Base-by-base conservation (phyloP, 2,797 vertebrate species). In the Tadarida brasiliensis region DNA sequence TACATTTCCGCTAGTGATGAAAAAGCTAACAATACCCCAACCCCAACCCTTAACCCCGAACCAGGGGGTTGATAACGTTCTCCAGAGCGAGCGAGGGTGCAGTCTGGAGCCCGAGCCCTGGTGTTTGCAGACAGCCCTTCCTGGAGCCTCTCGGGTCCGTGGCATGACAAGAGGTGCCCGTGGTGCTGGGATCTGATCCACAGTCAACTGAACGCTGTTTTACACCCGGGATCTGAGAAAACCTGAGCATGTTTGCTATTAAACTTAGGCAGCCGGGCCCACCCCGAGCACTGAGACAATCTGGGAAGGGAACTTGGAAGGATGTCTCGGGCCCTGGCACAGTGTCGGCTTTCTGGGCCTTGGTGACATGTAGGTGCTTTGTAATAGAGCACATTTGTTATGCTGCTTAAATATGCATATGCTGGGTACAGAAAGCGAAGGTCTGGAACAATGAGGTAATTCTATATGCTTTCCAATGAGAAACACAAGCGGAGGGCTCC, bases 371-470 rank as follows among this genome's bases (percentile, higher is more conserved):
- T 96, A 97, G 96, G 73, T 93, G 94, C 96, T 97, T 92, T 94
- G 92, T 89, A 98, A 97, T 88, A 88, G 63, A 98, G 92, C 87
- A 90, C 94, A 97, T 98, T 98, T 17, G 88, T 96, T 98, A 97
- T 98, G 96, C 93, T 98, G 94, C 49, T 98, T 98, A 98, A 97
- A 83, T 92, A 96, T 96, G 44, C 70, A 96, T 49, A 7, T 61
- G 30, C 87, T 97, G 97, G 97, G 95, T 97, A 97, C 57, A 96
- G 76, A 1, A 15, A 98, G 77, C 93, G 98, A 98, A 92, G 98
- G 96, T 98, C 97, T 98, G 95, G 94, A 98, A 98, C 74, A 98
- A 98, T 97, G 97, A 97, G 68, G 98, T 97, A 98, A 98, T 95
- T 94, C 97, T 98, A 98, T 98, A 97, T 68, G 96, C 61, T 98